A percentile compares a stretch with the other conserved stretches of the same genome.
Conservation (phyloP, 2,888 invertebrate genomes). For the Tanytarsus gracilentus region DNA sequence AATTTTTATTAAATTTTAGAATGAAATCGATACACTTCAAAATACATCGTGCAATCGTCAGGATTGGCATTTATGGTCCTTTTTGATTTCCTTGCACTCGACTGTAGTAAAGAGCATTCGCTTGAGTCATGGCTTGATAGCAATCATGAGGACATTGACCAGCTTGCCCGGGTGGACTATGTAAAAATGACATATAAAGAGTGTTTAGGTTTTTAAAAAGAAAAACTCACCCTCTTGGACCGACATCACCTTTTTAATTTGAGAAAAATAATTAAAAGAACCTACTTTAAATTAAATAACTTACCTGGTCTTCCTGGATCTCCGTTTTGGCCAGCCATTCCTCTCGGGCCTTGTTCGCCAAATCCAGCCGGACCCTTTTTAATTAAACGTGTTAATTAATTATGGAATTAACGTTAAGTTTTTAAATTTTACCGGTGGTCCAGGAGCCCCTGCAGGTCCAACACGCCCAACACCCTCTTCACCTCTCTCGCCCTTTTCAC, state of each 20-base stretch:
- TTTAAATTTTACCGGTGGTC: constrained; percentile 56
- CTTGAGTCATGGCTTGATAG: constrained; percentile 25
- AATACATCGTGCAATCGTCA: background rate
- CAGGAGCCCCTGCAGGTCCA: constrained; percentile 63
- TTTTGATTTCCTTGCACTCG: constrained; percentile 26
- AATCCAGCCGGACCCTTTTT: background rate
- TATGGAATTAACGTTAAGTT: background rate
- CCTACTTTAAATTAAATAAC: background rate
- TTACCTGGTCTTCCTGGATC: constrained; percentile 4
- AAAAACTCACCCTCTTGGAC: constrained; percentile 7
- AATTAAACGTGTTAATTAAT: background rate
- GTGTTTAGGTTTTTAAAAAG: background rate
- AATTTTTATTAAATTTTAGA: background rate
- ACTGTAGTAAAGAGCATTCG: constrained; percentile 22
- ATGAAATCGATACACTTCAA: background rate
- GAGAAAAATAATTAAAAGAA: background rate
- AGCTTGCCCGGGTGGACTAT: constrained; percentile 1
- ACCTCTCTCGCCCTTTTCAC: constrained; percentile 21
- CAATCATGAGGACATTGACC: constrained; percentile 24
- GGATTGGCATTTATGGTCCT: constrained; percentile 29
- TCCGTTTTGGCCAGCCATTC: background rate
- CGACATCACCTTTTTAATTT: constrained; percentile 6
- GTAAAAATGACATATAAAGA: background rate
- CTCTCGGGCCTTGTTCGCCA: constrained; percentile 6
- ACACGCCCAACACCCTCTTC: constrained; percentile 61